Base-by-base conservation (phyloP, 2,888 invertebrate species). In the Gordius sp. region DNA sequence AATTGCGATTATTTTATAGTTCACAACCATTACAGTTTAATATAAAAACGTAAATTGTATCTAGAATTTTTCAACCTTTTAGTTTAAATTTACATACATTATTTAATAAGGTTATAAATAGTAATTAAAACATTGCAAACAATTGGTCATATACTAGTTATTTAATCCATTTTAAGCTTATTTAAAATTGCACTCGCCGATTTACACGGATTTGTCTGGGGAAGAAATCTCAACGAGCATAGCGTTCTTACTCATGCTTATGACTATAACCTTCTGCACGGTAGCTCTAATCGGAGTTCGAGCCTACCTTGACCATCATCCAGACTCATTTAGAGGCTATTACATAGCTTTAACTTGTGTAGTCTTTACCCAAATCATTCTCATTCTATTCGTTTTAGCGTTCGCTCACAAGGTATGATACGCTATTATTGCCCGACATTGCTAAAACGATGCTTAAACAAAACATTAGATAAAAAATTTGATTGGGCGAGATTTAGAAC, bases 391-490 rank as follows among this genome's bases (percentile, higher is more conserved):
- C 20, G 4, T 47, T 4, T 20, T 47, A 4, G 47, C 47, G 23
- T 47, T 47, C 23, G 47, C 47, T 47, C 8, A 47, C 20, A 47
- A 20, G 23, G 47, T 47, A n/a, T n/a, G 20, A 47, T 47, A 20
- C 20, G 4, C 4, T 47, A n/a, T 18, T n/a, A n/a, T 8, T n/a
- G 47, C 16, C 4, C 20, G 20, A 20, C 4, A 47, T 8, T 18
- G 47, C 20, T 8, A 47, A 8, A n/a, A 20, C 20, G 20, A 4
- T 18, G 20, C 8, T n/a, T 8, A 47, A 47, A 47, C 16, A n/a
- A 47, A 47, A 47, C 47, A 47, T n/a, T 47, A 47, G 47, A 47
- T 47, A 18, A 47, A 47, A 47, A 47, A 47, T 4, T 20, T 47
- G 4, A 47, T 47, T 23, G 47, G 47, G 16, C 47, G 47, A 8